Evolutionary conservation across 2,888 invertebrate species (phyloP).

Genomic region (Lycia hirtaria): DNA sequence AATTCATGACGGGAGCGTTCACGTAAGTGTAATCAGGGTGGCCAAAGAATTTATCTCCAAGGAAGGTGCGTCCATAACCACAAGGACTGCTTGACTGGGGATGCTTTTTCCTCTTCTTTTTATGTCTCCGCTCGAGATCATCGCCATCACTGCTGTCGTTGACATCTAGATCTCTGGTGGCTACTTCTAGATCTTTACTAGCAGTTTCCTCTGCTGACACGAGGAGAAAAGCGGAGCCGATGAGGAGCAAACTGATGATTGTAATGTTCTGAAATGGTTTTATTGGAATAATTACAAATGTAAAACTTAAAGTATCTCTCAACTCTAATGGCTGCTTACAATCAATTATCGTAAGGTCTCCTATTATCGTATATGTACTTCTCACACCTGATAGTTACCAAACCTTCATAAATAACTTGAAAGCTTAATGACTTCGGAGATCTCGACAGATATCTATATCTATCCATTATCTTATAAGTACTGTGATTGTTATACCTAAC

Average conservation of each 20-base stretch:
- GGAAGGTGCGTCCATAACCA: conserved; percentile 61
- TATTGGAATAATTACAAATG: conserved; percentile 22
- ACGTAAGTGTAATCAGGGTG: conserved; percentile 69
- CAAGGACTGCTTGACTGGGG: conserved; percentile 58
- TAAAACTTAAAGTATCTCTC: too few species aligned
- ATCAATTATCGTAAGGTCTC: too few species aligned
- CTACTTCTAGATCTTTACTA: conserved; percentile 57
- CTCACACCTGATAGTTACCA: too few species aligned
- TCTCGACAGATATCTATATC: too few species aligned
- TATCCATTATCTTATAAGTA: too few species aligned
- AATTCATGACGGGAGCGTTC: conserved; percentile 75
- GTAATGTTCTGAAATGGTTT: conserved; percentile 54
- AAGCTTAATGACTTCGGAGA: too few species aligned
- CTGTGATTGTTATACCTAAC: too few species aligned
- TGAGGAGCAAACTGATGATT: conserved; percentile 54
- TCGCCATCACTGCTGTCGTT: conserved; percentile 57
- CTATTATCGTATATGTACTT: too few species aligned
- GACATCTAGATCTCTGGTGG: conserved; percentile 58
- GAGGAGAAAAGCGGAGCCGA: conserved; percentile 47
- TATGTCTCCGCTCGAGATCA: conserved; percentile 64
- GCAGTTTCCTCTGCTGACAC: conserved; percentile 51
- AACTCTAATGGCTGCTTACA: too few species aligned
- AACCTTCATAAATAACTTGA: too few species aligned
- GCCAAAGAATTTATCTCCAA: conserved; percentile 58
- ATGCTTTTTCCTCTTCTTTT: conserved; percentile 68